Conservation (phyloP, 2,797 vertebrate species). For the Esox masquinongy region DNA sequence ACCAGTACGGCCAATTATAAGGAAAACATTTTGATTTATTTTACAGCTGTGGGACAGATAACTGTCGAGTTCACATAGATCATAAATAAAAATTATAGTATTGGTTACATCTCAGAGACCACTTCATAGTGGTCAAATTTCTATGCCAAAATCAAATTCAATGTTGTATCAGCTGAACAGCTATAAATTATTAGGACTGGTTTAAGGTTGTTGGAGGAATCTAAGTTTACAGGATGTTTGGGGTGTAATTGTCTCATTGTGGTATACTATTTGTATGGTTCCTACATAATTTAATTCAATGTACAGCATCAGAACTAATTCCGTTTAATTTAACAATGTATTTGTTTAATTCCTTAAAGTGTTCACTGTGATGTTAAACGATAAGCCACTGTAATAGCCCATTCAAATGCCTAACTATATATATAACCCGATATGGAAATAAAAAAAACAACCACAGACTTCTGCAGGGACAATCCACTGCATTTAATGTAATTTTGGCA, state of each 20-base stretch:
- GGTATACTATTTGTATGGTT: not conserved
- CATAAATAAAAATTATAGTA: not conserved
- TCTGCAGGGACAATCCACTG: not conserved
- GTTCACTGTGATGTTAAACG: not conserved
- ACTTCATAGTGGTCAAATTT: no score
- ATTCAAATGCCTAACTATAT: not conserved
- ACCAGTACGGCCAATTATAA: constrained; percentile 38
- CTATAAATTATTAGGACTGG: not conserved
- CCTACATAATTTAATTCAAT: not conserved
- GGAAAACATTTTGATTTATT: constrained; percentile 21
- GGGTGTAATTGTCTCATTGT: not conserved
- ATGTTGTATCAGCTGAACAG: not conserved
- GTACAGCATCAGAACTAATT: not conserved
- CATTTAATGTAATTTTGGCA: not conserved
- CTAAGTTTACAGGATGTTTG: not conserved
- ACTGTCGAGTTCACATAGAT: not conserved
- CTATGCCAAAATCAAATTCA: no score
- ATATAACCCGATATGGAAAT: constrained; percentile 1
- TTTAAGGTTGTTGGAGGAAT: not conserved
- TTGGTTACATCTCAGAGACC: not conserved
- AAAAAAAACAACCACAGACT: no score
- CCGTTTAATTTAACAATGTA: not conserved
- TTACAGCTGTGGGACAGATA: constrained; percentile 13
- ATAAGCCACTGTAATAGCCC: not conserved
- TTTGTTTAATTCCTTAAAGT: not conserved